Percentiles rank a stretch among this genome's conserved stretches.
These are phyloP conservation scores for Dysmachus trigonus DNA, from an alignment of 2,888 invertebrate species.

Conservation along the genomic window DNA sequence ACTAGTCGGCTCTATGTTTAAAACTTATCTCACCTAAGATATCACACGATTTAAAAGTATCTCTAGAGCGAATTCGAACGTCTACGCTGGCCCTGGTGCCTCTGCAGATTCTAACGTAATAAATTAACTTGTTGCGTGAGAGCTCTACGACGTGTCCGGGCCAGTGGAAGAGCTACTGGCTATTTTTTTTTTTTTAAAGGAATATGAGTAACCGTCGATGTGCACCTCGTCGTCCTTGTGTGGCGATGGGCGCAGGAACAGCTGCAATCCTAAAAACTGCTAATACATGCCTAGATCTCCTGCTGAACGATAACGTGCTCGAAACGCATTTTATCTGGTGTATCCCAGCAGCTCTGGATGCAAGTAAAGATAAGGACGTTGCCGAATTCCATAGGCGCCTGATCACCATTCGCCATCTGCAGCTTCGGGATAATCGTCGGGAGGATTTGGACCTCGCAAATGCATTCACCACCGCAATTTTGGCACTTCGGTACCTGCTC, in stretches of 20 bases:
- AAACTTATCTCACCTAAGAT: conserved; percentile 26
- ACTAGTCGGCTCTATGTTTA: conserved; percentile 2
- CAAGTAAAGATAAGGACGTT: conserved; percentile 89
- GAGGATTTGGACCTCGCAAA: conserved; percentile 85
- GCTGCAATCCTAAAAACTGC: conserved; percentile 42
- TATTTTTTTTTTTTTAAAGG: not conserved
- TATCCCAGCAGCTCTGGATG: conserved; percentile 83
- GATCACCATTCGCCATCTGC: conserved; percentile 68
- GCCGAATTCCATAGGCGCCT: conserved; percentile 79
- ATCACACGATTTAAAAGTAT: conserved; percentile 31
- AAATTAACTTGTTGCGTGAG: not conserved
- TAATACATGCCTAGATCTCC: conserved; percentile 63
- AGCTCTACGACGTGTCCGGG: not conserved
- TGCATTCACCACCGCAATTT: conserved; percentile 76
- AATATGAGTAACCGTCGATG: not conserved
- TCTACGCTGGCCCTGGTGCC: not conserved
- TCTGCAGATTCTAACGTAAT: not conserved
- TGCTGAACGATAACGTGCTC: conserved; percentile 82
- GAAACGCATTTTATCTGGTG: conserved; percentile 71
- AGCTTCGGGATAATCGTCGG: conserved; percentile 81
- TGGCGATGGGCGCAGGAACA: conserved; percentile 45
- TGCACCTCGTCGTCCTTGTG: not conserved
- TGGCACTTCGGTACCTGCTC: conserved; percentile 68
- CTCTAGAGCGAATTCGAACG: conserved; percentile 13
- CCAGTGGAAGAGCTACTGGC: not conserved